Evolutionary conservation across 2,888 invertebrate species (phyloP).

Genomic region (Hydropsyche betteni): DNA sequence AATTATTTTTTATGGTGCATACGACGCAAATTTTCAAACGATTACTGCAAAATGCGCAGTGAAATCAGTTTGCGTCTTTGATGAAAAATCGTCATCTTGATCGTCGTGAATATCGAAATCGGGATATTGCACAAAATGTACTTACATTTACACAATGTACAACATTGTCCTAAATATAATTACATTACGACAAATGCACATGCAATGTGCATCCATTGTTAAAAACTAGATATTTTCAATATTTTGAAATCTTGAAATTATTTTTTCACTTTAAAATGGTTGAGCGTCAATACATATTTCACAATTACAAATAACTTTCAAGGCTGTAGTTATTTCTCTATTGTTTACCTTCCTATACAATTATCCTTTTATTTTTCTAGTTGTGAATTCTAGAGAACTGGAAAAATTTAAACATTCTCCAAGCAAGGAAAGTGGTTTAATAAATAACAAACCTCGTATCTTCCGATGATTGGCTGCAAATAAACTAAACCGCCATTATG

Average conservation of each 20-base stretch:
- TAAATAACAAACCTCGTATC: not conserved
- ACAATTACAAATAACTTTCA: no score
- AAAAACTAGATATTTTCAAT: no score
- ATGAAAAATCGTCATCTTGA: no score
- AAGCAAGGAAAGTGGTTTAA: slow-evolving; percentile 27
- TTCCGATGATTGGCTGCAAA: not conserved
- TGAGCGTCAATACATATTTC: no score
- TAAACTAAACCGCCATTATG: slow-evolving; percentile 1
- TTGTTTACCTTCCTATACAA: not conserved
- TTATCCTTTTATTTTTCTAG: slow-evolving; percentile 17
- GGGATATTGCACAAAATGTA: no score
- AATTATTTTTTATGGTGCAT: not conserved
- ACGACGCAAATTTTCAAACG: slow-evolving; percentile 8
- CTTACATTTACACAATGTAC: slow-evolving; percentile 2
- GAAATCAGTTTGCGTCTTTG: slow-evolving; percentile 14
- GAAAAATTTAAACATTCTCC: slow-evolving; percentile 3
- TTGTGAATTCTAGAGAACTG: not conserved
- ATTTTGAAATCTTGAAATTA: no score
- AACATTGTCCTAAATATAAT: slow-evolving; percentile 2
- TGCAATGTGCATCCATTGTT: no score
- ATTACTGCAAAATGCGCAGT: slow-evolving; percentile 1
- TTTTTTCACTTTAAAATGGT: no score
- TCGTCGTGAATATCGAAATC: no score
- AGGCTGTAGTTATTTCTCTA: not conserved
- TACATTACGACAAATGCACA: slow-evolving; percentile 1